Conservation (phyloP, 2,888 invertebrate genomes). For the Pecten maximus region DNA sequence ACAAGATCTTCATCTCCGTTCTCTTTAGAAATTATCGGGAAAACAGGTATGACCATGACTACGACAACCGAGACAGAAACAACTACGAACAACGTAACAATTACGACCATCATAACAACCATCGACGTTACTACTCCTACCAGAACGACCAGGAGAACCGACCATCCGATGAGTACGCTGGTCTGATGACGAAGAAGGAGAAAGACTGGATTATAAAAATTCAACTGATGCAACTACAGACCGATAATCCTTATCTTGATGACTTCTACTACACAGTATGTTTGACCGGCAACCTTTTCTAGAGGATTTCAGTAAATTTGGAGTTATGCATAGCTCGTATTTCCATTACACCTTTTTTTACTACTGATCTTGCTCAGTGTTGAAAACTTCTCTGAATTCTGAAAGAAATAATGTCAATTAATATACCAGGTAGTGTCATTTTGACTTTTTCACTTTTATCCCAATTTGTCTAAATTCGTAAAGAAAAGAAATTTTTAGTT, state of each 20-base stretch:
- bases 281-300: no score
- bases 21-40: background rate
- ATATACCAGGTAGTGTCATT: no score
- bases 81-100: background rate
- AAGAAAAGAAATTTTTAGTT: no score
- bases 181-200: constrained; percentile 96
- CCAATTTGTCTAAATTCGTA: no score
- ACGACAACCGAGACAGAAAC: background rate
- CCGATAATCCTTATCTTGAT: constrained; percentile 97
- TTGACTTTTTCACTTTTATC: no score
- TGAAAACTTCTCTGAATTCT: no score
- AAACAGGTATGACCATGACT: background rate
- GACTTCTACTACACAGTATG: constrained; percentile 97
- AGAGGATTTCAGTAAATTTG: no score
- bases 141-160: constrained; percentile 49
- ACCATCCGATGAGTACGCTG: constrained; percentile 86
- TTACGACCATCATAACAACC: constrained; percentile 15
- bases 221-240: constrained; percentile 95
- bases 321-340: background rate
- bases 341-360: no score
- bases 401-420: no score
- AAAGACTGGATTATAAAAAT: constrained; percentile 98
- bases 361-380: no score
- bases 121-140: constrained; percentile 50
- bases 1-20: background rate